These are phyloP conservation scores for Eumacrocentrus americanus DNA, from an alignment of 2,888 invertebrate genomes.

Conservation along the genomic window DNA sequence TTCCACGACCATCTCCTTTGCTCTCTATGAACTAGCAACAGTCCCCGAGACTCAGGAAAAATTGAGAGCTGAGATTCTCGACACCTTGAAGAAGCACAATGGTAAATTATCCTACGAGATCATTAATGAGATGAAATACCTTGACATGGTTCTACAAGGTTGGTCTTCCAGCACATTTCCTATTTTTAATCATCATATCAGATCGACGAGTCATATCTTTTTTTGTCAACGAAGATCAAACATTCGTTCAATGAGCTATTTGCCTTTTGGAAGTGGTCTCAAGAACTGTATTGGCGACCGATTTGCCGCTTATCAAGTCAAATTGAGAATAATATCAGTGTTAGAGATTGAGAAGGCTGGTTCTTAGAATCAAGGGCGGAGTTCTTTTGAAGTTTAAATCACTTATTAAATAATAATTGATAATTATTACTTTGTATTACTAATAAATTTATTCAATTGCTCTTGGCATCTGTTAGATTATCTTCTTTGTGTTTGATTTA, in stretches of 20 bases:
- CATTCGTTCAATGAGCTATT: slow-evolving; percentile 42
- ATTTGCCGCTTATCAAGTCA: slow-evolving; percentile 54
- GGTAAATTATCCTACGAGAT: slow-evolving; percentile 55
- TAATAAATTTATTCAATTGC: too few species aligned
- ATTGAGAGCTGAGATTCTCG: slow-evolving; percentile 53
- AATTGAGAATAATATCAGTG: slow-evolving; percentile 54
- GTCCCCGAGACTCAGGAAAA: slow-evolving; percentile 58
- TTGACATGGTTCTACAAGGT: slow-evolving; percentile 55
- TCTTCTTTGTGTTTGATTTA: too few species aligned
- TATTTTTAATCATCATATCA: too few species aligned
- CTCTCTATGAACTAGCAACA: slow-evolving; percentile 58
- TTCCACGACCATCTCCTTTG: slow-evolving; percentile 58
- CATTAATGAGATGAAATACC: slow-evolving; percentile 54
- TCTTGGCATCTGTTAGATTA: too few species aligned
- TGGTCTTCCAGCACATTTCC: background rate
- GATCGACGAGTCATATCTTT: background rate
- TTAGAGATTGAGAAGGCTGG: slow-evolving; percentile 42
- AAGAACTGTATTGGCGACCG: slow-evolving; percentile 53
- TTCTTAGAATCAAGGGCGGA: slow-evolving; percentile 46
- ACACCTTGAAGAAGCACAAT: slow-evolving; percentile 42
- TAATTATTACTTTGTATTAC: too few species aligned
- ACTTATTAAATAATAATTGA: slow-evolving; percentile 3
- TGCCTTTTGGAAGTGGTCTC: slow-evolving; percentile 54
- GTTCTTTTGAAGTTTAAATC: slow-evolving; percentile 46
- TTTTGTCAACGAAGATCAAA: slow-evolving; percentile 20